A percentile compares a stretch with the other conserved stretches of the same genome.
phyloP scores from a whole-genome alignment of 2,113 vertebrate genomes.

The Murina feae region DNA sequence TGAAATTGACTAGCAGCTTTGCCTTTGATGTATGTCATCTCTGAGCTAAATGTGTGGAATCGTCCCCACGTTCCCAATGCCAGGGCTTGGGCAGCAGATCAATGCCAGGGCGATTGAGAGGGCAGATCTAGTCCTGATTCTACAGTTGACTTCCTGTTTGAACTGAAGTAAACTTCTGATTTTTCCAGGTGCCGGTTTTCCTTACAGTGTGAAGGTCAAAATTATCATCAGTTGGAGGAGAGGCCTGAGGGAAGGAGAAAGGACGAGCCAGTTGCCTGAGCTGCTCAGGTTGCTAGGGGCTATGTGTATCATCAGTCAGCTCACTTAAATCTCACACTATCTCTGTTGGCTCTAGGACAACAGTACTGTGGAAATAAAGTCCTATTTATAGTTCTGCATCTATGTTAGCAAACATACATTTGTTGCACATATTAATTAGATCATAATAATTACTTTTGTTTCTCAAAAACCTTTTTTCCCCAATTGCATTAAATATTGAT shows the following conservation, averaged over 20 bases:
- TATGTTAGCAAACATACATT: background rate
- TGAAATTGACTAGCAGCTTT: background rate
- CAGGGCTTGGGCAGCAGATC: background rate
- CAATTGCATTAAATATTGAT: conserved; percentile 5
- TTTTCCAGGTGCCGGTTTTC: background rate
- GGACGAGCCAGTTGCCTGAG: background rate
- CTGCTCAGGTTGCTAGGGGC: background rate
- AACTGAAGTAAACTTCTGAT: conserved; percentile 30
- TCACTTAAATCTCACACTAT: background rate
- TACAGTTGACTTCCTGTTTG: background rate
- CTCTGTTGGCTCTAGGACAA: background rate
- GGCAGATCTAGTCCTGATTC: background rate
- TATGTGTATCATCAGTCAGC: background rate
- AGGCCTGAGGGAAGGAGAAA: conserved; percentile 19
- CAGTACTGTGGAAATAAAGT: background rate
- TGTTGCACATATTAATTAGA: conserved; percentile 5
- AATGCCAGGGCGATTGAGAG: background rate
- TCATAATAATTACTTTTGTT: background rate
- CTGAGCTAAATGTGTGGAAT: background rate
- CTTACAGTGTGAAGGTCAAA: conserved; percentile 44
- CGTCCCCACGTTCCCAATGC: background rate
- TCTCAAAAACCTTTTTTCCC: background rate
- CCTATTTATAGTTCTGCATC: background rate
- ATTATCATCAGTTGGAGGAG: conserved; percentile 28
- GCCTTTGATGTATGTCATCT: background rate